A percentile compares a stretch with the other conserved stretches of the same genome.
These are phyloP conservation scores for Zosterops lateralis DNA, from an alignment of 2,113 vertebrate genomes.

Conservation along the genomic window DNA sequence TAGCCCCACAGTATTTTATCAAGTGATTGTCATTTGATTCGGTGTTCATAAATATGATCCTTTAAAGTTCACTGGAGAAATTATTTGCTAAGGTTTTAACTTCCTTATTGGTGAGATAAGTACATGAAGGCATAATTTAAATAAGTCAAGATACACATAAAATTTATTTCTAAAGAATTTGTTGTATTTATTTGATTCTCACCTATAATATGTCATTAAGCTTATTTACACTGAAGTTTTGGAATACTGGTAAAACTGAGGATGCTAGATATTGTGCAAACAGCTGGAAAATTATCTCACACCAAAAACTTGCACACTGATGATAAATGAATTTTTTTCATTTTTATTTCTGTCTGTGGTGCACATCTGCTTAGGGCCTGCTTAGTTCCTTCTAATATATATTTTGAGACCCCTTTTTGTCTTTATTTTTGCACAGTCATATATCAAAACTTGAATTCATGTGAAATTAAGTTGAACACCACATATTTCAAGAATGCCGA, in stretches of 20 bases:
- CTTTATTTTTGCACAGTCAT: background rate
- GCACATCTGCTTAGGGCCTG: background rate
- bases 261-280: background rate
- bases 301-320: background rate
- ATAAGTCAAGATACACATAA: background rate
- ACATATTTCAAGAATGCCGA: background rate
- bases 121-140: background rate
- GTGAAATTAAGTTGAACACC: background rate
- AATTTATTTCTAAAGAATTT: background rate
- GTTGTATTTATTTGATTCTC: background rate
- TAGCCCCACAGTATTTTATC: background rate
- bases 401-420: background rate
- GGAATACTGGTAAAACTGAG: background rate
- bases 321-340: rapidly evolving
- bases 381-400: background rate
- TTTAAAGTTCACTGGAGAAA: background rate
- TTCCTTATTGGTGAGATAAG: background rate
- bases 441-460: background rate
- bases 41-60: rapidly evolving
- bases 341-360: background rate
- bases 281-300: background rate
- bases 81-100: background rate
- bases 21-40: background rate
- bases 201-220: background rate
- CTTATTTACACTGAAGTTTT: background rate